These are phyloP conservation scores for Lepidurus couesii DNA, from an alignment of 1,140 invertebrate species.

Conservation along the genomic window DNA sequence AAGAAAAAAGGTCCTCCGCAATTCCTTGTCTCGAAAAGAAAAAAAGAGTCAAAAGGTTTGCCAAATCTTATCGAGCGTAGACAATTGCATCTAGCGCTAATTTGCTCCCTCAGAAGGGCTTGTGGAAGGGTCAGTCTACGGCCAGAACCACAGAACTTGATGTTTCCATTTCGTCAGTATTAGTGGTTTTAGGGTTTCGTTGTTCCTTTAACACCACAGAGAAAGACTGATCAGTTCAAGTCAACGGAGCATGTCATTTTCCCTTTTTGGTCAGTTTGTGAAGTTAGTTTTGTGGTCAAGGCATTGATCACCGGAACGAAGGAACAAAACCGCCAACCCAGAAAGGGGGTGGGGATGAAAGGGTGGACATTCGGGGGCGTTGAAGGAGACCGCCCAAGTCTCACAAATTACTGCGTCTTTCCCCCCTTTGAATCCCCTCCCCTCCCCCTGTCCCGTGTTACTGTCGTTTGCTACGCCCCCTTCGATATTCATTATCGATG, in stretches of 20 bases:
- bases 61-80: too few species aligned
- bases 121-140: too few species aligned
- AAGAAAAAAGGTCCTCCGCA: not conserved
- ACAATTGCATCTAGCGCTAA: too few species aligned
- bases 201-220: not conserved
- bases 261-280: slow-evolving; percentile 9
- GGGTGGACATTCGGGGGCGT: slow-evolving; percentile 12
- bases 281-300: slow-evolving; percentile 1
- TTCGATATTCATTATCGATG: slow-evolving; percentile 12
- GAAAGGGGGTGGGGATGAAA: not conserved
- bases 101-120: too few species aligned
- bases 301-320: slow-evolving; percentile 10
- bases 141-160: not conserved
- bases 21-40: not conserved
- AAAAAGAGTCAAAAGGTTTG: slow-evolving; percentile 4
- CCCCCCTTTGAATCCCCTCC: not conserved
- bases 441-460: not conserved
- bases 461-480: slow-evolving; percentile 5
- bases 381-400: not conserved
- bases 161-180: not conserved
- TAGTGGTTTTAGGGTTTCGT: not conserved
- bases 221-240: slow-evolving; percentile 10
- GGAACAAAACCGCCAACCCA: not conserved
- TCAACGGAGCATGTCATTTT: slow-evolving; percentile 15
- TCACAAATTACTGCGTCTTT: slow-evolving; percentile 3